Conservation (phyloP, 2,113 vertebrate genomes). For the Elgaria multicarinata region DNA sequence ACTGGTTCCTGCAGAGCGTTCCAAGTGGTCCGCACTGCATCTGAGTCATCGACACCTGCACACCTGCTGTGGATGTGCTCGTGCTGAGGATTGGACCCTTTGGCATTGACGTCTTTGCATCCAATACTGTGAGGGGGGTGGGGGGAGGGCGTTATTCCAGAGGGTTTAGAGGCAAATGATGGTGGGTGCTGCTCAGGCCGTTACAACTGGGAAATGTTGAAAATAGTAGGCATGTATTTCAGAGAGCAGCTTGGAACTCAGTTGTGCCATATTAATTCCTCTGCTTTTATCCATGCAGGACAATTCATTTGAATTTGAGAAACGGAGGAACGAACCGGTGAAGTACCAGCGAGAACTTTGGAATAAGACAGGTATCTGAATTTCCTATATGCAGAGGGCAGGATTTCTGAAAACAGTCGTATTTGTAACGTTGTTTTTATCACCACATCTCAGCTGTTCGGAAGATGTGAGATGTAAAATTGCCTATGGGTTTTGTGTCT, state of each 20-base stretch:
- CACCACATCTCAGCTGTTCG: background rate
- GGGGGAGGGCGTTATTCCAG: no score
- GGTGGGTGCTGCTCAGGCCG: background rate
- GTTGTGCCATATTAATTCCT: background rate
- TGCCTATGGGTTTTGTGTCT: background rate
- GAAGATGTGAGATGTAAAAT: background rate
- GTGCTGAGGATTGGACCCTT: background rate
- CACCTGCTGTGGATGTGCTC: background rate
- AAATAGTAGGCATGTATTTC: background rate
- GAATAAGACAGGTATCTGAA: conserved; percentile 88
- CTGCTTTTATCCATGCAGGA: conserved; percentile 79
- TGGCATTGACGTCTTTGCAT: background rate
- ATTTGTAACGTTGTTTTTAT: background rate
- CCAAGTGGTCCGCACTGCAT: background rate
- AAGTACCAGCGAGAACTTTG: conserved; percentile 94
- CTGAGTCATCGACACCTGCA: background rate
- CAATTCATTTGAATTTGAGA: conserved; percentile 97
- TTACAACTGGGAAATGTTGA: background rate
- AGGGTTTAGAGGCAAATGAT: background rate
- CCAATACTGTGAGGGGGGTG: background rate
- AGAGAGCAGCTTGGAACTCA: background rate
- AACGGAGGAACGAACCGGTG: conserved; percentile 92
- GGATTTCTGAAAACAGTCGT: background rate
- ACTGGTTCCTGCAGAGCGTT: background rate
- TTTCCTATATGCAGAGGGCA: background rate